These are phyloP conservation scores for Semotilus atromaculatus DNA, from an alignment of 2,797 vertebrate genomes.

Conservation along the genomic window DNA sequence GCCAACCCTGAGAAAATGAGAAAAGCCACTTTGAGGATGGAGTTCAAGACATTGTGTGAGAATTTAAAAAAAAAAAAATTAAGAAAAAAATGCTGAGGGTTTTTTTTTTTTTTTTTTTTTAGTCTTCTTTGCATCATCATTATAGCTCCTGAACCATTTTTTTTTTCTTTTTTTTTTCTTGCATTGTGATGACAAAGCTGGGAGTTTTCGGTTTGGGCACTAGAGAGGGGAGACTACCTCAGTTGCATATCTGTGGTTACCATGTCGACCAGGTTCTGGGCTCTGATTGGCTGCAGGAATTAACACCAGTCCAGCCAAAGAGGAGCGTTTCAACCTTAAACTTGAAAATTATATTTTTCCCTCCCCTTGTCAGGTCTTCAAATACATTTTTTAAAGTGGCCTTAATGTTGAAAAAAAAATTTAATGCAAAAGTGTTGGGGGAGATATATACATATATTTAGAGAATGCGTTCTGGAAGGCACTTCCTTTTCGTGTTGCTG, in stretches of 20 bases:
- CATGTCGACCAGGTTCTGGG: slow-evolving; percentile 84
- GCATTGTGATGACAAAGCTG: slow-evolving; percentile 62
- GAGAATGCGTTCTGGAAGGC: slow-evolving; percentile 69
- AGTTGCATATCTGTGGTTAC: slow-evolving; percentile 86
- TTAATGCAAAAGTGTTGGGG: slow-evolving; percentile 26
- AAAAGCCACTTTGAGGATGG: slow-evolving; percentile 72
- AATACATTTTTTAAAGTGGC: slow-evolving; percentile 92
- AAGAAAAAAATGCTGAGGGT: slow-evolving; percentile 75
- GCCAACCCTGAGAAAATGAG: slow-evolving; percentile 67
- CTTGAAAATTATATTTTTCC: slow-evolving; percentile 53
- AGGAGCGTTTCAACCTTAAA: slow-evolving; percentile 78
- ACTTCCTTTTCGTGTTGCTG: slow-evolving; percentile 69
- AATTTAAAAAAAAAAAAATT: slow-evolving; percentile 68
- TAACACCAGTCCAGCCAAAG: slow-evolving; percentile 79
- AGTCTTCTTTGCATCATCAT: slow-evolving; percentile 67
- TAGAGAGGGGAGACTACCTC: slow-evolving; percentile 85
- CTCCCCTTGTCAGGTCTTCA: slow-evolving; percentile 79
- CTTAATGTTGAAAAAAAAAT: slow-evolving; percentile 81
- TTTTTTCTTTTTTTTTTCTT: slow-evolving; percentile 56
- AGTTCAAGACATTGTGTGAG: slow-evolving; percentile 69
- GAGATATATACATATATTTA: slow-evolving; percentile 53
- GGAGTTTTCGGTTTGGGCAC: slow-evolving; percentile 83
- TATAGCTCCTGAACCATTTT: slow-evolving; percentile 79
- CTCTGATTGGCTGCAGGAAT: slow-evolving; percentile 74
- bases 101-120: slow-evolving; percentile 57